These are phyloP conservation scores for Recurvirostra avosetta DNA, from an alignment of 2,113 vertebrate genomes.

Conservation along the genomic window DNA sequence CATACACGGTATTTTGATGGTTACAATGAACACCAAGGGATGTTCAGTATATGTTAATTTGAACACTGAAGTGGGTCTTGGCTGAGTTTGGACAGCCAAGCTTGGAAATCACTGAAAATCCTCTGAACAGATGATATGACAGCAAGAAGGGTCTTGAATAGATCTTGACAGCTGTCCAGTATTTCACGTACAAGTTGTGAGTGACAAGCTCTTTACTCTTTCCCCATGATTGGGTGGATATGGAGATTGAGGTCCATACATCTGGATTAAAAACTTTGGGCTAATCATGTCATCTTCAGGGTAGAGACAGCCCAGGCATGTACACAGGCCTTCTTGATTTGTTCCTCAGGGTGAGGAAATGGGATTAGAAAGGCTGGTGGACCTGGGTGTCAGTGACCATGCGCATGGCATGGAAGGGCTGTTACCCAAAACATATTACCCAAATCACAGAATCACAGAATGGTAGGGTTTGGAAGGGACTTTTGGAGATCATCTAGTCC, in stretches of 20 bases:
- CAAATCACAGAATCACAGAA: no score
- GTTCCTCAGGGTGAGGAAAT: background rate
- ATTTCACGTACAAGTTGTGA: background rate
- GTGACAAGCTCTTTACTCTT: conserved; percentile 1
- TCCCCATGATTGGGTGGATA: background rate
- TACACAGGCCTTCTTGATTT: background rate
- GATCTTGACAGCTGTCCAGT: background rate
- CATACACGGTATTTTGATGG: background rate
- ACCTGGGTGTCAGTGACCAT: background rate
- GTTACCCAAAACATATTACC: background rate
- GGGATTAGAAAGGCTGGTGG: background rate
- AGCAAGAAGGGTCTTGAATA: background rate
- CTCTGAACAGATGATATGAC: background rate
- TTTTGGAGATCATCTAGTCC: no score
- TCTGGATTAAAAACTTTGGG: background rate
- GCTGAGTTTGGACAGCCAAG: background rate
- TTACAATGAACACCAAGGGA: background rate
- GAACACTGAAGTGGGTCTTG: background rate
- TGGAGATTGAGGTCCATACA: background rate
- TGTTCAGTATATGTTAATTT: background rate
- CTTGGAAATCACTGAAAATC: background rate
- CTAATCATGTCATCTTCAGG: background rate
- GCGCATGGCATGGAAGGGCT: fast-evolving
- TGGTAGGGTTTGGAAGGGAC: no score
- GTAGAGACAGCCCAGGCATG: background rate